Evolutionary conservation across 2,113 vertebrate species (phyloP), one percentile per base, ranked within the genome.

Genomic region (Egretta garzetta): DNA sequence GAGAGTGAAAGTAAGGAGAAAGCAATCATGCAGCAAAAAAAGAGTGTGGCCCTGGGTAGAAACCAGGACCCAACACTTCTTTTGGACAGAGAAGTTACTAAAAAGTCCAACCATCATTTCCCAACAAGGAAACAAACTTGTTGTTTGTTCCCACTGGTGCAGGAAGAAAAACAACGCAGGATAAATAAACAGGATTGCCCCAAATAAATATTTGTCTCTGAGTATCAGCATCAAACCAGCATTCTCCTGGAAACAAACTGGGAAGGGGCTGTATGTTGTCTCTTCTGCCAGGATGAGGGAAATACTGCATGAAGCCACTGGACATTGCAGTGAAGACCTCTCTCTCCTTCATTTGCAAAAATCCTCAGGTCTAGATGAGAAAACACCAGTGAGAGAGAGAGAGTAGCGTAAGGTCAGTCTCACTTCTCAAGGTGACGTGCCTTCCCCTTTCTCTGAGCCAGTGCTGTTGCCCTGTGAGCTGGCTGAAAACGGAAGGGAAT

Each of bases 121-220:
- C 74, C 86, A 92, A 37, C 17, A 70, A 73, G 88, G 89, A 96
- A 95, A 85, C 41, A 1, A 73, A 82, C 26, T 90, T 94, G n/a
- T 86, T 95, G 76, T 82, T 81, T 96, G 91, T 96, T 95, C 80
- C 90, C 67, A 35, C 55, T 59, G 22, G n/a, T 90, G 21, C 87
- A 90, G 80, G 81, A 96, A 96, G 81, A 82, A 96, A 96, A 96
- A 64, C 30, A 96, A 68, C 9, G 1, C 30, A 91, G 23, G 35
- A 72, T 60, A 97, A 96, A 96, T 66, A 97, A 94, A 80, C 66
- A 93, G 62, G 13, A 41, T 45, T 66, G 15, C 66, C 84, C 58
- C 74, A 93, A 90, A 95, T 68, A 96, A 94, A 96, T 90, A 91
- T 91, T 90, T 96, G 53, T 75, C 50, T 87, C 86, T 28, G 80